Percentiles rank a stretch among this genome's conserved stretches.
phyloP scores from a whole-genome alignment of 2,797 vertebrate genomes.

The Gymnoscopelus microlampas region DNA sequence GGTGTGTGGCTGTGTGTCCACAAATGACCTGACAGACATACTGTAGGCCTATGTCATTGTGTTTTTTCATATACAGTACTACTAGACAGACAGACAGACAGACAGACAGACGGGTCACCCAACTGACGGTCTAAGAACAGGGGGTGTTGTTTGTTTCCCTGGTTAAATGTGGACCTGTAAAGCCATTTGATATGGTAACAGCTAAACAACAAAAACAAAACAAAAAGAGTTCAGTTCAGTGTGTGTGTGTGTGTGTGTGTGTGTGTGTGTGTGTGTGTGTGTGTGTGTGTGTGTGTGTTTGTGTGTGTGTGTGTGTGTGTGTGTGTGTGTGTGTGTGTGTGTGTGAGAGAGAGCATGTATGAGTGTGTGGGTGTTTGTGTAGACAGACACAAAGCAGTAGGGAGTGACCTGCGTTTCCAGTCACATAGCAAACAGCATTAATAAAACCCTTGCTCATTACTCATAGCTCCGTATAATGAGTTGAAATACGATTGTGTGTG shows the following conservation, averaged over 20 bases:
- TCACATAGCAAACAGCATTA: slow-evolving; percentile 3
- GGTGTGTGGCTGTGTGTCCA: too few relatives aligned
- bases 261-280: neutral
- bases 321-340: slow-evolving; percentile 2
- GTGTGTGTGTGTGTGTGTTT: neutral
- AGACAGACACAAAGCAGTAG: neutral
- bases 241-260: neutral
- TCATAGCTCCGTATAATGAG: slow-evolving; percentile 19
- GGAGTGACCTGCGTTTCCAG: neutral
- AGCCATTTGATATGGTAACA: too few relatives aligned
- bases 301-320: neutral
- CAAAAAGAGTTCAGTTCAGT: too few relatives aligned
- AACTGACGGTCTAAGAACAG: too few relatives aligned
- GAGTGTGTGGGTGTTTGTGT: neutral
- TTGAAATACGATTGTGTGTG: slow-evolving; percentile 6
- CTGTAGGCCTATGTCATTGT: too few relatives aligned
- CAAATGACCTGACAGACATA: too few relatives aligned
- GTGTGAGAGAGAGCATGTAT: neutral
- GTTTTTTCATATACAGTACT: too few relatives aligned
- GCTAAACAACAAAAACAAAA: too few relatives aligned
- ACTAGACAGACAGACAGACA: too few relatives aligned
- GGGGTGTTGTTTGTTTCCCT: too few relatives aligned
- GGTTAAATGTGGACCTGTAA: too few relatives aligned
- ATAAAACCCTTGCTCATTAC: neutral
- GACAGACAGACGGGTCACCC: too few relatives aligned